Percentiles rank a stretch among this genome's conserved stretches.
Conservation (phyloP, 2,797 vertebrate species). For the Lepilemur ruficaudatus region DNA sequence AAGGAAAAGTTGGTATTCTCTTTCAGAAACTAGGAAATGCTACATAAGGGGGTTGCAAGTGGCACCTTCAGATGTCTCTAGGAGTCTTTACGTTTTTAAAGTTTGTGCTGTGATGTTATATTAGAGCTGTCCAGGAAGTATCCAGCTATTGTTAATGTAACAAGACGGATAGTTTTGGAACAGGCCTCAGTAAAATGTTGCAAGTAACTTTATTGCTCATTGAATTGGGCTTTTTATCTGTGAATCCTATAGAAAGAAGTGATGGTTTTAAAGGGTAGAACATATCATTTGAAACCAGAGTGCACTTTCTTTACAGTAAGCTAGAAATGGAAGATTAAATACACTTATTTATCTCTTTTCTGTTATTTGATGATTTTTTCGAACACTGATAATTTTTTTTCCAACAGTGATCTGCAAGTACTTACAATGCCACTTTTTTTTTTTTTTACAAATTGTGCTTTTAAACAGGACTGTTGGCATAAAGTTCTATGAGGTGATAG, state of each 20-base stretch:
- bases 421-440: not conserved
- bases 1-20: not conserved
- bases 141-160: too few relatives aligned
- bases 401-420: not conserved
- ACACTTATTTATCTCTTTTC: not conserved
- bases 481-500: not conserved
- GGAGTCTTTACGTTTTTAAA: not conserved
- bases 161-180: too few relatives aligned
- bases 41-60: not conserved
- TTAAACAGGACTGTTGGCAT: not conserved
- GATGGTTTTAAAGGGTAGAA: not conserved
- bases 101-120: not conserved
- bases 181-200: not conserved
- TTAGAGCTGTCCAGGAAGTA: too few relatives aligned
- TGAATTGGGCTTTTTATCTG: not conserved
- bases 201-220: not conserved
- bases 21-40: conserved; percentile 24
- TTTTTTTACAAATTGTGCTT: conserved; percentile 1
- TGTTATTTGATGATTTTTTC: not conserved
- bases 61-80: not conserved
- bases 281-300: conserved; percentile 1
- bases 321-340: not conserved
- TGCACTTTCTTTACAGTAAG: not conserved
- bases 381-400: not conserved
- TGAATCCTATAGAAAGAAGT: not conserved